Evolutionary conservation across 1,140 invertebrate genomes (phyloP), one percentile per base, ranked within the genome.

Genomic region (Geopemphigus sp.): DNA sequence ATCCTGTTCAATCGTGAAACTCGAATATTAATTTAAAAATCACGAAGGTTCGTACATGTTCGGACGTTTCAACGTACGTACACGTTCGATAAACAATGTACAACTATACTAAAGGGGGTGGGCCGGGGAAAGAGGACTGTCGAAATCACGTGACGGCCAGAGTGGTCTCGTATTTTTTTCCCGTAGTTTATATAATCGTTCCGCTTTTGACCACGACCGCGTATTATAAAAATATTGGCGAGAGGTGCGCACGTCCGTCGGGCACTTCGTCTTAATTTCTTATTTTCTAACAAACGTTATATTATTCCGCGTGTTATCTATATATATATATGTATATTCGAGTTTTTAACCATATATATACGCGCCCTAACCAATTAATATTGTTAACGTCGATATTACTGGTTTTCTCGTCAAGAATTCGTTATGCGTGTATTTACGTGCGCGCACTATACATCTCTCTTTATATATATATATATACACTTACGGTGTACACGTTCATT

Each of bases 351-450:
- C 11, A 29, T 59, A 26, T 26, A 70, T 26, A 47, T n/a, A 10
- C 14, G 22, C 22, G 5, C 24, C 15, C 8, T 15, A 11, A 12
- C 68, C 68, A 70, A 70, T 70, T 70, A 70, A 70, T 70, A 70
- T 70, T 53, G 24, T 70, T 19, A 53, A 53, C 68, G 68, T 70
- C 68, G 47, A 70, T 70, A 53, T n/a, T 74, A 57, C 53, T 78
- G 73, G 73, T 59, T 78, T 78, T 78, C 73, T 78, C 73, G 73
- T 59, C 73, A 47, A 78, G 73, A 78, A 78, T 78, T 78, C 39
- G 73, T 78, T 78, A 59, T 26, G 68, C 26, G 24, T 53, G n/a
- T 26, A 29, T 70, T 53, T 26, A 26, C 22, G 8, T 24, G 24
- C 6, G 19, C 53, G 4, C 53, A 54, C 17, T 39, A 54, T 19